Conservation (phyloP, 2,797 vertebrate species). For the Odontamblyopus lacepedii region DNA sequence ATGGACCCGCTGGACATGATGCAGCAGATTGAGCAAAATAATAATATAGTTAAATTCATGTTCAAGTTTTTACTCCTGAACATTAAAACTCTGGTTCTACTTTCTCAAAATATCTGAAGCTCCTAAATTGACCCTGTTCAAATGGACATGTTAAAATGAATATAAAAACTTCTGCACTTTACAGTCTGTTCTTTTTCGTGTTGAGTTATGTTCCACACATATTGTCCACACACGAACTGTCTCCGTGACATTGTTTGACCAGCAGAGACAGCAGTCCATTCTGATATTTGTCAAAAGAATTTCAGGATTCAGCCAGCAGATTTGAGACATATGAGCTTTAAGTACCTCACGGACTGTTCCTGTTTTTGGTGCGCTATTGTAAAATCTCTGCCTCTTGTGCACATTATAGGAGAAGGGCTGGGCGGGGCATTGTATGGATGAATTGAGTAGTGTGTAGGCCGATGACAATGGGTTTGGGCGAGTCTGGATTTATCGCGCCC, state of each 20-base stretch:
- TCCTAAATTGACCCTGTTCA: not conserved
- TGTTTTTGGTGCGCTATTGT: slow-evolving; percentile 13
- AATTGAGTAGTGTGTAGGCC: slow-evolving; percentile 1
- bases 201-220: slow-evolving; percentile 1
- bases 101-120: not conserved
- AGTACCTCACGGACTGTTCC: slow-evolving; percentile 25
- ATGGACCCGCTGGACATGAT: not conserved
- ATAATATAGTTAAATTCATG: too few species aligned
- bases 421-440: slow-evolving; percentile 45
- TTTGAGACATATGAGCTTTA: slow-evolving; percentile 25
- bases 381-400: slow-evolving; percentile 14
- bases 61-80: too few species aligned
- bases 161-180: slow-evolving; percentile 4
- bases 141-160: not conserved
- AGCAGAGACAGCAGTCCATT: slow-evolving; percentile 25
- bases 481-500: slow-evolving; percentile 38
- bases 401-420: slow-evolving; percentile 24
- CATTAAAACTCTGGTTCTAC: too few species aligned
- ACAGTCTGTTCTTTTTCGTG: slow-evolving; percentile 21
- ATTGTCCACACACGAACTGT: slow-evolving; percentile 14
- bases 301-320: slow-evolving; percentile 36
- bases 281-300: slow-evolving; percentile 41
- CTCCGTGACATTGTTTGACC: slow-evolving; percentile 22
- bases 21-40: too few species aligned
- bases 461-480: slow-evolving; percentile 49